These are phyloP conservation scores for Agonopterix heracliana DNA, from an alignment of 2,888 invertebrate genomes.

Conservation along the genomic window DNA sequence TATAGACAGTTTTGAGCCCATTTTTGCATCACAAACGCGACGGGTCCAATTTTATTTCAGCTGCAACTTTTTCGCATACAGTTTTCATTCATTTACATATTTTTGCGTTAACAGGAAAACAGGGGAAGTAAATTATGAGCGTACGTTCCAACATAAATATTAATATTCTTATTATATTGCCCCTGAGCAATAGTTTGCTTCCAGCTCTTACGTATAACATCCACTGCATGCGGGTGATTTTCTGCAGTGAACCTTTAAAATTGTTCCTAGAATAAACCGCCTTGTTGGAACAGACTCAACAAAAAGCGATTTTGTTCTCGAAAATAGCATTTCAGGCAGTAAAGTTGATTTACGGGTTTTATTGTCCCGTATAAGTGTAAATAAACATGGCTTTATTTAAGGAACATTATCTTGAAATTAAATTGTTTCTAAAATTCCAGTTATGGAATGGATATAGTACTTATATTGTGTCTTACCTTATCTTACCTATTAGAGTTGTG, in stretches of 20 bases:
- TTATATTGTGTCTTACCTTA: too few species aligned
- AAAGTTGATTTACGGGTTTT: too few species aligned
- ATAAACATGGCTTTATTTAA: too few species aligned
- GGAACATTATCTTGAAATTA: too few species aligned
- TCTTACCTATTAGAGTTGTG: too few species aligned
- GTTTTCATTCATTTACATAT: constrained; percentile 49
- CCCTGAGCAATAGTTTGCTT: constrained; percentile 22
- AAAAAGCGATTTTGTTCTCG: not conserved
- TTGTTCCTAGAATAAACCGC: not conserved
- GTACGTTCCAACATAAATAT: constrained; percentile 50
- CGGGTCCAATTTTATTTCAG: constrained; percentile 45
- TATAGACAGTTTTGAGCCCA: constrained; percentile 23
- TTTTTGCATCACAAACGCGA: constrained; percentile 67
- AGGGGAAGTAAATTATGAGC: constrained; percentile 14
- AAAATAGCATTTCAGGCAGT: too few species aligned
- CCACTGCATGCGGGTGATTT: not conserved
- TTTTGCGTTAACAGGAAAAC: constrained; percentile 38
- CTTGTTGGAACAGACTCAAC: not conserved
- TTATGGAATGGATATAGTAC: too few species aligned
- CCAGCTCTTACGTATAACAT: constrained; percentile 1
- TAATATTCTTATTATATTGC: constrained; percentile 54
- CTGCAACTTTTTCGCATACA: constrained; percentile 34
- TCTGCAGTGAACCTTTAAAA: not conserved
- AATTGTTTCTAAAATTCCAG: too few species aligned
- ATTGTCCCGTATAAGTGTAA: too few species aligned